Conservation (phyloP, 2,113 vertebrate genomes). For the Noctilio leporinus region DNA sequence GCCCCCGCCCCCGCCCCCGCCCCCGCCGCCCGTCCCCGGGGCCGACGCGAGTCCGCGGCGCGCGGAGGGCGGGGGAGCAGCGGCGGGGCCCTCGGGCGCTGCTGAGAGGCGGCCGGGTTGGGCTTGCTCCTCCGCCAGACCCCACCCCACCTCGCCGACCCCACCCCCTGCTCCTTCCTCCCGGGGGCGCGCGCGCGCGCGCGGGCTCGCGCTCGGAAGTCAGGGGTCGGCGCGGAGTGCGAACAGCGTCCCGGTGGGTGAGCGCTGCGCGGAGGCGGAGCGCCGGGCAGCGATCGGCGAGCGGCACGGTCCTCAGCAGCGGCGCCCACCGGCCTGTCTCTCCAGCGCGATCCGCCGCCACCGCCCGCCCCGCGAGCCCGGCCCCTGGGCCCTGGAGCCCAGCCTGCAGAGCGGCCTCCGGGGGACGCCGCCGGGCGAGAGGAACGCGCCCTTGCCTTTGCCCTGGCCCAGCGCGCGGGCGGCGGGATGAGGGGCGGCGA, state of each 20-base stretch:
- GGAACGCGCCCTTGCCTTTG: neutral
- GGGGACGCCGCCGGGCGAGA: neutral
- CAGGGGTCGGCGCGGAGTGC: constrained; percentile 44
- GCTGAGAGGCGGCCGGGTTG: constrained; percentile 1
- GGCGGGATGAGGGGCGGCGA: constrained; percentile 35
- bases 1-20: neutral
- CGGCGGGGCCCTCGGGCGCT: neutral
- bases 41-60: neutral
- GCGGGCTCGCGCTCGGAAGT: constrained; percentile 67
- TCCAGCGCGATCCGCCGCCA: neutral
- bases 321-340: neutral
- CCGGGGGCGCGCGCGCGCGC: constrained; percentile 48
- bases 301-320: neutral
- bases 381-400: neutral
- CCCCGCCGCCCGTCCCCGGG: neutral
- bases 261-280: constrained; percentile 28
- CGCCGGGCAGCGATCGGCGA: neutral
- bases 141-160: constrained; percentile 48
- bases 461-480: constrained; percentile 25
- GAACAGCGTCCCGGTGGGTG: neutral
- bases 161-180: constrained; percentile 55
- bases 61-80: constrained; percentile 6
- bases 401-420: constrained; percentile 19
- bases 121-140: neutral
- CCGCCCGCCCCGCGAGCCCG: neutral